phyloP scores from a whole-genome alignment of 2,113 vertebrate species.

The Myrmecobius fasciatus region DNA sequence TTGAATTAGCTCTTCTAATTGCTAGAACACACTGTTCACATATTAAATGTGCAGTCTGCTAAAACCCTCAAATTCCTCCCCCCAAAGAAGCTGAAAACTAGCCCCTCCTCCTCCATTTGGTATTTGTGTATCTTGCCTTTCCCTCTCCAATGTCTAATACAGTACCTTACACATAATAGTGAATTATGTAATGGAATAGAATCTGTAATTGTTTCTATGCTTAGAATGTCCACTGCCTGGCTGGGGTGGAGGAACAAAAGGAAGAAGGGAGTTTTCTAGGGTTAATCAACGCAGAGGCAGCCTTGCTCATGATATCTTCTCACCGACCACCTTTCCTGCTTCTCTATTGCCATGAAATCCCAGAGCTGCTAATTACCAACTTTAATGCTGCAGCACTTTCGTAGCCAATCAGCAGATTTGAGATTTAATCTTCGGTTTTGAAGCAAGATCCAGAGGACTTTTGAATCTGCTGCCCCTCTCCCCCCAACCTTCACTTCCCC shows the following conservation, averaged over 20 bases:
- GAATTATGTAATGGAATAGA: neutral
- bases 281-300: neutral
- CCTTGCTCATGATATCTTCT: neutral
- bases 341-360: neutral
- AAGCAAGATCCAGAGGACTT: conserved; percentile 26
- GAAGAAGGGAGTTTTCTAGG: neutral
- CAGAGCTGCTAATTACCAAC: conserved; percentile 61
- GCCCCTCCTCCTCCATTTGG: neutral
- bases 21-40: neutral
- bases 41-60: neutral
- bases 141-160: neutral
- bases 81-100: no score
- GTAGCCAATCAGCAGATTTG: conserved; percentile 33
- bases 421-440: conserved; percentile 63
- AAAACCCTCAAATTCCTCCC: neutral
- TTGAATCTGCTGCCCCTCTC: neutral
- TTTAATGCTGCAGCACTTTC: conserved; percentile 49
- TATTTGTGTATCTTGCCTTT: neutral
- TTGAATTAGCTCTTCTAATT: neutral
- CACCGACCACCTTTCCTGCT: neutral
- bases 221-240: neutral
- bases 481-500: neutral
- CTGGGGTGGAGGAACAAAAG: neutral
- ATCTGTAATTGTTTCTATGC: neutral
- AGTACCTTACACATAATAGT: neutral